These are phyloP conservation scores for Rapana venosa DNA, from an alignment of 2,888 invertebrate species.

Conservation along the genomic window DNA sequence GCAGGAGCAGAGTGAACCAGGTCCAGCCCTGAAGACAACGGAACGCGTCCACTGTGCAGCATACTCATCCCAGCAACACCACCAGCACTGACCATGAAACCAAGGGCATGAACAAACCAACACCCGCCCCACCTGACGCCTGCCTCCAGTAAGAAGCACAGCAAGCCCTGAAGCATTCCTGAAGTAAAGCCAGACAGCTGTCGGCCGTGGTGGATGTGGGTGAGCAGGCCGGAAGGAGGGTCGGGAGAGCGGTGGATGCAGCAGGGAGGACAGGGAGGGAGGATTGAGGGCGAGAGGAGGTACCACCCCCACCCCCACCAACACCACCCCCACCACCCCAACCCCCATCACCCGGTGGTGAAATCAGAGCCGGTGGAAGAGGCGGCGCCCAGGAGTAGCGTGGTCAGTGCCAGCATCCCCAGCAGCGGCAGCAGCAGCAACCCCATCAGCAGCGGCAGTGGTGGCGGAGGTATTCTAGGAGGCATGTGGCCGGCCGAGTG, in stretches of 20 bases:
- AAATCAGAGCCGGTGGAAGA: neutral
- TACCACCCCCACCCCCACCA: too few relatives aligned
- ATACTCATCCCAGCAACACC: too few relatives aligned
- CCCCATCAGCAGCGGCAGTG: neutral
- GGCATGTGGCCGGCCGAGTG: slow-evolving; percentile 46
- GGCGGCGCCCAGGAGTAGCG: neutral
- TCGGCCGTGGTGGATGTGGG: neutral
- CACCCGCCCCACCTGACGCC: too few relatives aligned
- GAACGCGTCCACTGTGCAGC: too few relatives aligned
- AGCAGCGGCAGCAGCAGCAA: neutral
- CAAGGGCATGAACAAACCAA: too few relatives aligned
- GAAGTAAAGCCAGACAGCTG: too few relatives aligned
- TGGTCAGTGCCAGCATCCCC: neutral
- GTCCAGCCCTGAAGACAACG: too few relatives aligned
- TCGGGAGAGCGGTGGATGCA: neutral
- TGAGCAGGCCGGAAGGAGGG: neutral
- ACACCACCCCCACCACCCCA: too few relatives aligned
- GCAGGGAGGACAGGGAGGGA: neutral
- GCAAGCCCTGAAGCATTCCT: too few relatives aligned
- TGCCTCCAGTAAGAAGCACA: too few relatives aligned
- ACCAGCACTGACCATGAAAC: too few relatives aligned
- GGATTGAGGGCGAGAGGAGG: neutral
- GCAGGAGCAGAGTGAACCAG: too few relatives aligned
- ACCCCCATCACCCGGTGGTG: neutral
- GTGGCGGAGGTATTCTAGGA: neutral